Evolutionary conservation across 2,113 vertebrate species (phyloP).

Genomic region (Centropristis striata): DNA sequence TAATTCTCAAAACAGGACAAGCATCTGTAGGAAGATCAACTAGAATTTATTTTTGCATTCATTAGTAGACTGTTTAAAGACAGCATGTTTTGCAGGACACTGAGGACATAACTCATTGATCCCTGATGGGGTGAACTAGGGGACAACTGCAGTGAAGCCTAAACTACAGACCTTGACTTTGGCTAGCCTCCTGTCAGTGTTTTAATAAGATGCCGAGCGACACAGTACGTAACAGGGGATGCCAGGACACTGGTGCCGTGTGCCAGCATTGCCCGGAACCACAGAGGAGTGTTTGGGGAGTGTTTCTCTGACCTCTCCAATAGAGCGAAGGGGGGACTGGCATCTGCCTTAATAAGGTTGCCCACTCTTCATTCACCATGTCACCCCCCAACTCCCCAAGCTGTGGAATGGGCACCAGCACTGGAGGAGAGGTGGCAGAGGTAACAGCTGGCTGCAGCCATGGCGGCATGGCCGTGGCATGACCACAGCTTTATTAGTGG

Average conservation of each 20-base stretch:
- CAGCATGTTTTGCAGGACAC: constrained; percentile 15
- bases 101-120: constrained; percentile 28
- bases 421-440: constrained; percentile 54
- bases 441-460: constrained; percentile 76
- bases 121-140: constrained; percentile 59
- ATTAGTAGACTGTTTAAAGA: not conserved
- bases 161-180: constrained; percentile 60
- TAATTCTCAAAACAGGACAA: not conserved
- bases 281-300: constrained; percentile 47
- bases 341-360: constrained; percentile 73
- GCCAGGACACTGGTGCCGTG: constrained; percentile 52
- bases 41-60: not conserved
- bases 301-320: constrained; percentile 62
- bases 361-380: constrained; percentile 48
- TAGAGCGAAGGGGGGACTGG: constrained; percentile 50
- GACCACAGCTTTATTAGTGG: constrained; percentile 95
- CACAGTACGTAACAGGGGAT: constrained; percentile 42
- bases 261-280: constrained; percentile 66
- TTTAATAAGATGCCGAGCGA: constrained; percentile 65
- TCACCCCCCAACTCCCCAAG: constrained; percentile 31
- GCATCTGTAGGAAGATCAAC: not conserved
- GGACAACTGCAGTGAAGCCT: constrained; percentile 70
- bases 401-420: constrained; percentile 55
- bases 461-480: constrained; percentile 91
- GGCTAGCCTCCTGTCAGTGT: constrained; percentile 54